Base-by-base conservation (phyloP, 2,113 vertebrate genomes). In the Carollia perspicillata region DNA sequence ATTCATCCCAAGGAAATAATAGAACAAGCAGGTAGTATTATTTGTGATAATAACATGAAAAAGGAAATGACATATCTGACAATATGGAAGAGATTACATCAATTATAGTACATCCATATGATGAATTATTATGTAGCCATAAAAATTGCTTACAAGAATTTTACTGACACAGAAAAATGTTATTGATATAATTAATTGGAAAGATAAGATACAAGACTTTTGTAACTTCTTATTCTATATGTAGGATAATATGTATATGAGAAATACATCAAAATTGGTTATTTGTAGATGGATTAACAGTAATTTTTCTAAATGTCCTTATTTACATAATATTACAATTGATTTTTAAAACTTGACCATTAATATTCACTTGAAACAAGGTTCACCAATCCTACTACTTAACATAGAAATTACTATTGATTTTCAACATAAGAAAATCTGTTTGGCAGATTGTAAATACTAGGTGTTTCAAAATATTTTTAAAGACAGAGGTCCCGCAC, bases 321-420 rank as follows among this genome's bases (percentile, higher is more conserved):
- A 7, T 91, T 78, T 22, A 60, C 30, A 60, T 30, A 60, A 60
- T 93, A 83, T 87, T 66, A 84, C 44, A 93, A 75, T 87, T 71
- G 30, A 78, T 42, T 93, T 92, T 90, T 66, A 60, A 86, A 89
- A 69, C 28, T 83, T 80, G 65, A 58, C 22, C 83, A 22, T 83
- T 87, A 85, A 58, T 40, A 83, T 83, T 91, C 33, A 80, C 30
- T 75, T 87, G 75, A 79, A 83, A 95, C 40, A 63, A 68, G 51
- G 23, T 81, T 94, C 14, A n/a, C 26, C 84, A 68, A 47, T 84
- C n/a, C 55, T 63, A 65, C 49, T 94, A 47, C 23, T 30, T 93
- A 85, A 85, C 33, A 42, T 23, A 93, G 55, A 97, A 93, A 93
- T 81, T 72, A 80, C 9, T 90, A 72, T n/a, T 95, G 83, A 93